These are phyloP conservation scores for Brachionus sp. DNA, from an alignment of 1,140 invertebrate species.

Conservation along the genomic window DNA sequence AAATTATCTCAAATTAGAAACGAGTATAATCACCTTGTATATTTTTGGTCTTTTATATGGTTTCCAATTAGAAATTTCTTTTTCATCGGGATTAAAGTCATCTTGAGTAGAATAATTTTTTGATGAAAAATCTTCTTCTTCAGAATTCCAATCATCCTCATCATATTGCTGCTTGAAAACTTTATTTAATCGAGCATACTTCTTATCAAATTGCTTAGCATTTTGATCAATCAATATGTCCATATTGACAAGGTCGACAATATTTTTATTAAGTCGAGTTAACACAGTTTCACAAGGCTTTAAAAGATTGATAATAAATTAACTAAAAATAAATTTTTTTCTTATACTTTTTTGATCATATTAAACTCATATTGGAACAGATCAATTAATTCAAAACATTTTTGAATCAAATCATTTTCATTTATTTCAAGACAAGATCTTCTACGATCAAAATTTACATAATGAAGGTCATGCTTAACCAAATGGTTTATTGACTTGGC, in stretches of 20 bases:
- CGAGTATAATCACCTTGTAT: neutral
- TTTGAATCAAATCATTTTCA: constrained; percentile 28
- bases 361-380: constrained; percentile 38
- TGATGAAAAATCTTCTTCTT: neutral
- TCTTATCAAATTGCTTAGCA: neutral
- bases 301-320: neutral
- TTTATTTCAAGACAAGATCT: neutral
- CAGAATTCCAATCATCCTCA: neutral
- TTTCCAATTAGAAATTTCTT: neutral
- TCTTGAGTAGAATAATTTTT: neutral
- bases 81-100: neutral
- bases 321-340: neutral
- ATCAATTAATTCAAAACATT: neutral
- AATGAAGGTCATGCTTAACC: neutral
- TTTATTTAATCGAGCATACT: neutral
- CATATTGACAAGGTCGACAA: neutral
- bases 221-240: constrained; percentile 2
- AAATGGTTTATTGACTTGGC: neutral
- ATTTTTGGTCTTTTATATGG: neutral
- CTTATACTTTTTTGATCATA: constrained; percentile 1
- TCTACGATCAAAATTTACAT: neutral
- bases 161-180: neutral
- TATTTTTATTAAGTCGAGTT: neutral
- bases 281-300: constrained; percentile 23
- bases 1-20: neutral